These are phyloP conservation scores for Muntiacus reevesi DNA, from an alignment of 2,113 vertebrate species.

Conservation along the genomic window DNA sequence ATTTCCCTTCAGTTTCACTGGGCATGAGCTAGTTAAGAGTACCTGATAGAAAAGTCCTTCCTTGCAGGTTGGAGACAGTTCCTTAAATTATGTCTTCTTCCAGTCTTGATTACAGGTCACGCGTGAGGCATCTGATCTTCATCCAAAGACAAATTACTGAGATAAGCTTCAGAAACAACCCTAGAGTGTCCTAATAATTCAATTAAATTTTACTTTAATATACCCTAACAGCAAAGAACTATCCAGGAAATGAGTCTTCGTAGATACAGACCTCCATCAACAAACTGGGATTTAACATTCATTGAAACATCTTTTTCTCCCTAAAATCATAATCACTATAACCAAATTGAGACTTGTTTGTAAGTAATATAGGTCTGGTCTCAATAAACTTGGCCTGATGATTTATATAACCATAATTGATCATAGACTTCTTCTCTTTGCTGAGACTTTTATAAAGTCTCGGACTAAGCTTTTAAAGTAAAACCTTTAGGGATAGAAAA, in stretches of 20 bases:
- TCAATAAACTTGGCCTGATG: background rate
- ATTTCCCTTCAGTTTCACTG: background rate
- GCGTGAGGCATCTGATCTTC: background rate
- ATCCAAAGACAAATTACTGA: background rate
- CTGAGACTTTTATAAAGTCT: background rate
- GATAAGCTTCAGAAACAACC: background rate
- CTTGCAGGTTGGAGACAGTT: background rate
- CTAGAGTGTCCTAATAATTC: background rate
- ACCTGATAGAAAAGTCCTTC: background rate
- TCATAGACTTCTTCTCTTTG: background rate
- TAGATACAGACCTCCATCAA: background rate
- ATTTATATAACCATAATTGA: background rate
- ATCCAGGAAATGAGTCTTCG: background rate
- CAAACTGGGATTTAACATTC: background rate
- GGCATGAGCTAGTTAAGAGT: background rate
- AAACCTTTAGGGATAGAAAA: background rate
- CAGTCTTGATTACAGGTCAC: background rate
- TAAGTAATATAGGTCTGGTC: background rate
- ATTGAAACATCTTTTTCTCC: background rate
- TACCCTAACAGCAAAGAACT: background rate
- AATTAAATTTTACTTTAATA: background rate
- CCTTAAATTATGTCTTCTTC: background rate
- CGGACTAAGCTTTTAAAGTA: background rate
- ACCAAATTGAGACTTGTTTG: background rate
- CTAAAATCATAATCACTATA: background rate